Evolutionary conservation across 2,797 vertebrate genomes (phyloP).

Genomic region (Malacoraja senta): DNA sequence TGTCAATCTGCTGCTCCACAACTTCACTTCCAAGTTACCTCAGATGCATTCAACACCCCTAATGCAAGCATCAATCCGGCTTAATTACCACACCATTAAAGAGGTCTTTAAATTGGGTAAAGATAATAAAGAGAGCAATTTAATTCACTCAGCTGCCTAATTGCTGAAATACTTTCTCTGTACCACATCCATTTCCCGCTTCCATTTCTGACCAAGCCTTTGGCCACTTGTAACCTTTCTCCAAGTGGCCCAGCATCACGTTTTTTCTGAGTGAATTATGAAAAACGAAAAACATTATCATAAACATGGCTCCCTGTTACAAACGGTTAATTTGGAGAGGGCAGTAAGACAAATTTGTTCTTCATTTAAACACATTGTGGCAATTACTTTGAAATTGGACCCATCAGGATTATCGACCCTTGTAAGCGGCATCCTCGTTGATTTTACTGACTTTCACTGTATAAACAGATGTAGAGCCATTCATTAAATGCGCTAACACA

Average conservation of each 20-base stretch:
- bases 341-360: not conserved
- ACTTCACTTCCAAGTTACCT: not conserved
- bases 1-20: not conserved
- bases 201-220: not conserved
- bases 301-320: not conserved
- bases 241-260: no score
- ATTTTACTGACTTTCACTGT: not conserved
- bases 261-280: no score
- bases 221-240: no score
- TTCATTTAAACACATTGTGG: not conserved
- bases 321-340: not conserved
- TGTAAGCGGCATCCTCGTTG: not conserved
- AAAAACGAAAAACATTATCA: no score
- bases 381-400: not conserved
- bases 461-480: not conserved
- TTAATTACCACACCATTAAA: no score
- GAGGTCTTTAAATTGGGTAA: not conserved
- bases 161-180: not conserved
- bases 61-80: not conserved
- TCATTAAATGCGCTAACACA: slow-evolving; percentile 4
- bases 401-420: not conserved
- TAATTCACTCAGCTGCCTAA: not conserved
- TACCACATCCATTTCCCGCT: not conserved
- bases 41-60: no score
- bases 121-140: not conserved